Percentiles rank a stretch among this genome's conserved stretches.
These are phyloP conservation scores for Oscheius sp. DNA, from an alignment of 2,888 invertebrate species.

Conservation along the genomic window DNA sequence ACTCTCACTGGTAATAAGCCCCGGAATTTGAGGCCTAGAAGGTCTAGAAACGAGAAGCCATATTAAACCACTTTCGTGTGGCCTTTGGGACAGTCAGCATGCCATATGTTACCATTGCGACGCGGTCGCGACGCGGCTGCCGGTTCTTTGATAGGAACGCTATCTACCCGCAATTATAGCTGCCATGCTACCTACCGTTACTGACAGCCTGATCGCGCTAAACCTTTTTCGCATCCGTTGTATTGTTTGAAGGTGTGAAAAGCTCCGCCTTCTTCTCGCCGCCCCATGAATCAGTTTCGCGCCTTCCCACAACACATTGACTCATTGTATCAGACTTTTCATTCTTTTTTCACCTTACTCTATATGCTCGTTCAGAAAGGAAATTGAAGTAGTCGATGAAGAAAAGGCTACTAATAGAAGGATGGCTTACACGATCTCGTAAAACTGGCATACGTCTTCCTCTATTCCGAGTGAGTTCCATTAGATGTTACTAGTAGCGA, in stretches of 20 bases:
- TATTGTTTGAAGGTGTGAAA: conserved; percentile 8
- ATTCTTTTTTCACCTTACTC: not conserved
- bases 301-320: conserved; percentile 12
- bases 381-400: conserved; percentile 22
- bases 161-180: conserved; percentile 27
- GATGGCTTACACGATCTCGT: conserved; percentile 18
- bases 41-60: conserved; percentile 24
- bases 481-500: not conserved
- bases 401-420: conserved; percentile 16
- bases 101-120: conserved; percentile 27
- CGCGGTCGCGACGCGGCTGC: conserved; percentile 21
- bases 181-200: conserved; percentile 21
- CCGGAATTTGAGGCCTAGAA: conserved; percentile 1
- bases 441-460: conserved; percentile 6
- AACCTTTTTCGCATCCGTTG: conserved; percentile 8
- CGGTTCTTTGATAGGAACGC: conserved; percentile 20
- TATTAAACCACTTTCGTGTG: conserved; percentile 23
- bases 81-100: conserved; percentile 2
- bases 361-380: not conserved
- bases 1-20: too few relatives aligned
- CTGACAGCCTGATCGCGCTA: conserved; percentile 9
- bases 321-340: conserved; percentile 1
- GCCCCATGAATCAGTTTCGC: conserved; percentile 22
- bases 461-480: conserved; percentile 1
- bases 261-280: conserved; percentile 9